Conservation (phyloP, 2,888 invertebrate genomes). For the Chelonus formosanus region DNA sequence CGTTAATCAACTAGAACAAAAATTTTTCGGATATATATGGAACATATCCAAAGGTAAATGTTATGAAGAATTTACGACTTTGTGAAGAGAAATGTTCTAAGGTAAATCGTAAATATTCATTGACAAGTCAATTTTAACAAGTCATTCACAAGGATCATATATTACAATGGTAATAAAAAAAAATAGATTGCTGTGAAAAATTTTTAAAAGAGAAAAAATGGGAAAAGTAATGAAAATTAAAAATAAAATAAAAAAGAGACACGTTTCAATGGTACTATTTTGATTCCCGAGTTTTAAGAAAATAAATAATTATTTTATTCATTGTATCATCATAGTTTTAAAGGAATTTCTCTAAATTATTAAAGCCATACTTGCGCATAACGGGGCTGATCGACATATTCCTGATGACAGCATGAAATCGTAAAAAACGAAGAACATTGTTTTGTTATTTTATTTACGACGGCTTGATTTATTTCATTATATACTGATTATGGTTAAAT, state of each 20-base stretch:
- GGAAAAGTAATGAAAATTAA: neutral
- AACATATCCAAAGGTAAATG: no score
- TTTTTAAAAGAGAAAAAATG: neutral
- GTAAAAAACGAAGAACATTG: constrained; percentile 29
- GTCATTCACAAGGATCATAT: neutral
- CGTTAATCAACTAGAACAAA: no score
- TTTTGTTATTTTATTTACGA: constrained; percentile 24
- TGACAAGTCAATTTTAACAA: constrained; percentile 13
- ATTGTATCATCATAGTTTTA: constrained; percentile 2
- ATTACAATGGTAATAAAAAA: neutral
- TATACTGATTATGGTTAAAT: neutral
- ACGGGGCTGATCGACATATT: constrained; percentile 66
- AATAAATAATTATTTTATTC: neutral
- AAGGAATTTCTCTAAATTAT: constrained; percentile 12
- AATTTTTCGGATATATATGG: no score
- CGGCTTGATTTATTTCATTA: neutral
- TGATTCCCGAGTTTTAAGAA: constrained; percentile 63
- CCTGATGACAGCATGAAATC: constrained; percentile 63
- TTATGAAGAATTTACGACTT: constrained; percentile 5
- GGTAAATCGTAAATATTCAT: constrained; percentile 9
- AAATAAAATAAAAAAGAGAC: constrained; percentile 27
- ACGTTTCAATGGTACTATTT: neutral
- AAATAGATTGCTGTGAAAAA: neutral
- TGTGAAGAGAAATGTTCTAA: neutral
- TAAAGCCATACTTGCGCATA: constrained; percentile 64